Percentiles rank a stretch among this genome's conserved stretches.
Evolutionary conservation across 2,113 vertebrate genomes (phyloP).

Genomic region (Chauna torquata): DNA sequence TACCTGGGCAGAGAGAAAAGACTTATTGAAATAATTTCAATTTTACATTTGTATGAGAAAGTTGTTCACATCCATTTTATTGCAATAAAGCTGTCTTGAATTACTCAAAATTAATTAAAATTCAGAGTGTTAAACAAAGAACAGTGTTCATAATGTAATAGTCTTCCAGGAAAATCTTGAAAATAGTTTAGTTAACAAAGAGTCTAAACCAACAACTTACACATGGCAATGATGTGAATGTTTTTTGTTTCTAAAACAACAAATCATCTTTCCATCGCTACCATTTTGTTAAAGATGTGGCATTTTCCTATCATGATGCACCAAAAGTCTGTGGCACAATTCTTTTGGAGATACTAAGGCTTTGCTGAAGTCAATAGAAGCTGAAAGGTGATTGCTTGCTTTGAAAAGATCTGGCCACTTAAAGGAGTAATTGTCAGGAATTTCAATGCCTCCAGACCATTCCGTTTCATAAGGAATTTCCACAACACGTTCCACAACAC

Average conservation of each 20-base stretch:
- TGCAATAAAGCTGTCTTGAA: constrained; percentile 16
- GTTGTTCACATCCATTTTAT: constrained; percentile 29
- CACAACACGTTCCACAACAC: neutral
- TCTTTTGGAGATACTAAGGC: neutral
- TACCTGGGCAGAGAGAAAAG: neutral
- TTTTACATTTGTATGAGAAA: neutral
- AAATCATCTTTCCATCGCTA: neutral
- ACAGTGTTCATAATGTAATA: neutral
- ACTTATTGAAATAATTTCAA: neutral
- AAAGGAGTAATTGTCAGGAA: neutral
- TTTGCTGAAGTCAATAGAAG: neutral
- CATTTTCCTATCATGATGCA: neutral
- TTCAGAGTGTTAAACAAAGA: constrained; percentile 7
- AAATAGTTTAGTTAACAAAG: neutral
- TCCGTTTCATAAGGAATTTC: neutral
- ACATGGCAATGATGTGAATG: neutral
- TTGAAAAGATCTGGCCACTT: neutral
- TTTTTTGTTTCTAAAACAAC: neutral
- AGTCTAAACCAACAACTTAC: neutral
- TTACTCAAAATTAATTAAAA: constrained; percentile 23
- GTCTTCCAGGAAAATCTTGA: neutral
- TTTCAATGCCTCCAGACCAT: neutral
- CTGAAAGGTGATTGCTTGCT: neutral
- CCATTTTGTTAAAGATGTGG: neutral
- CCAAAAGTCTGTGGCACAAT: neutral